Percentiles rank a stretch among this genome's conserved stretches.
phyloP scores from a whole-genome alignment of 2,797 vertebrate genomes.

The Leptoclinus maculatus region DNA sequence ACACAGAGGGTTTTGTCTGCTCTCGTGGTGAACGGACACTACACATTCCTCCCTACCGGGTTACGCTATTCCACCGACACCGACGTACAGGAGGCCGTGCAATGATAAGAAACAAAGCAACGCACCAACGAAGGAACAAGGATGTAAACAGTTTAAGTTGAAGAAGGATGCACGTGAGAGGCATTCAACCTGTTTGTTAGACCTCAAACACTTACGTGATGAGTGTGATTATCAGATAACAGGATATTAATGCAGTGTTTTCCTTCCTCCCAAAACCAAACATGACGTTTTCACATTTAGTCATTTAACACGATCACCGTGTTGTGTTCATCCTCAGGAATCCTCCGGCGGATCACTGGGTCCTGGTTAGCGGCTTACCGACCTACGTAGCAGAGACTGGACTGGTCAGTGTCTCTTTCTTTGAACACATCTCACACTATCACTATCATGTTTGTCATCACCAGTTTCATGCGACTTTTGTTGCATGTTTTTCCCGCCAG shows the following conservation, averaged over 20 bases:
- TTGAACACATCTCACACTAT: neutral
- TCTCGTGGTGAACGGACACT: neutral
- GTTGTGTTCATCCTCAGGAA: constrained; percentile 72
- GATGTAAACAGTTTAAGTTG: no score
- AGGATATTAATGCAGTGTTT: neutral
- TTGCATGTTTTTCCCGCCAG: neutral
- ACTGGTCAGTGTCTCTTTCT: constrained; percentile 84
- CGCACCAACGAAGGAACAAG: neutral
- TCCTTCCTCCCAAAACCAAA: neutral
- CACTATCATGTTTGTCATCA: neutral
- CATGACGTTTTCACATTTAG: neutral
- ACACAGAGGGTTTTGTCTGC: neutral
- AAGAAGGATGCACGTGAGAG: neutral
- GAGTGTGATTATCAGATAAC: neutral
- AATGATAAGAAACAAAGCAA: no score
- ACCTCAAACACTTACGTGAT: neutral
- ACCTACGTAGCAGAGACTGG: constrained; percentile 91
- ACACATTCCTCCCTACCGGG: neutral
- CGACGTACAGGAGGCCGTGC: neutral
- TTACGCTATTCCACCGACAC: no score
- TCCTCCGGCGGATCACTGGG: constrained; percentile 91
- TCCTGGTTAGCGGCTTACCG: constrained; percentile 88
- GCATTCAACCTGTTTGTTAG: rapidly evolving
- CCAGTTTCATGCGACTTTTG: neutral
- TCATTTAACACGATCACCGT: neutral